These are phyloP conservation scores for Blastobasis adustella DNA, from an alignment of 2,888 invertebrate genomes.

Conservation along the genomic window DNA sequence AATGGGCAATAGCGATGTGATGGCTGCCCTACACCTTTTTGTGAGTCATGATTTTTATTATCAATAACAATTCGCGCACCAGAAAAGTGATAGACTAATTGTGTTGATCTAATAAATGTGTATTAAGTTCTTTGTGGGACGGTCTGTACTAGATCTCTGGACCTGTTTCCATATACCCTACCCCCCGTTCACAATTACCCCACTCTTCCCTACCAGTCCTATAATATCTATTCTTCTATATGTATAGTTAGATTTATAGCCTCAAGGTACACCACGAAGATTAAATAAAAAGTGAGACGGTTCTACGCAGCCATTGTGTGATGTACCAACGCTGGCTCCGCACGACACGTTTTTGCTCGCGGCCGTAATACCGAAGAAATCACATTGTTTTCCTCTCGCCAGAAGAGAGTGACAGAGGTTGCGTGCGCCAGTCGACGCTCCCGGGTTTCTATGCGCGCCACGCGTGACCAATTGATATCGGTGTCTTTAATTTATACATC, in stretches of 20 bases:
- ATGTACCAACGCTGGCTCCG: slow-evolving; percentile 23
- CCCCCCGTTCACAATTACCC: too few species aligned
- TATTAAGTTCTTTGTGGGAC: too few species aligned
- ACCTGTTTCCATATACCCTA: too few species aligned
- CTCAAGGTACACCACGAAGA: background rate
- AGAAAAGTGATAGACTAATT: too few species aligned
- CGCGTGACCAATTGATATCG: slow-evolving; percentile 58
- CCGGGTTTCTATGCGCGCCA: slow-evolving; percentile 48
- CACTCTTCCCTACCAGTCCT: background rate
- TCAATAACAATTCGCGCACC: too few species aligned
- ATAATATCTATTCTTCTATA: background rate
- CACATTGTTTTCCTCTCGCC: slow-evolving; percentile 58
- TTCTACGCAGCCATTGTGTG: background rate
- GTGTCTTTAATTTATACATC: slow-evolving; percentile 40
- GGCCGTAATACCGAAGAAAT: slow-evolving; percentile 34
- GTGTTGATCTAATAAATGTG: too few species aligned
- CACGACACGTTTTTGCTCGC: slow-evolving; percentile 23
- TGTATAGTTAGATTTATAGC: background rate
- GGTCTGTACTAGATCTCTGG: too few species aligned
- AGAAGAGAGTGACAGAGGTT: slow-evolving; percentile 54
- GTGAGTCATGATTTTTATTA: too few species aligned
- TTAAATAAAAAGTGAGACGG: background rate
- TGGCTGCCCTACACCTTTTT: too few species aligned
- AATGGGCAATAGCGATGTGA: too few species aligned
- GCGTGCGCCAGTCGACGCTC: slow-evolving; percentile 61